Percentiles rank a stretch among this genome's conserved stretches.
These are phyloP conservation scores for Entomobrya proxima DNA, from an alignment of 2,888 invertebrate species.

Conservation along the genomic window DNA sequence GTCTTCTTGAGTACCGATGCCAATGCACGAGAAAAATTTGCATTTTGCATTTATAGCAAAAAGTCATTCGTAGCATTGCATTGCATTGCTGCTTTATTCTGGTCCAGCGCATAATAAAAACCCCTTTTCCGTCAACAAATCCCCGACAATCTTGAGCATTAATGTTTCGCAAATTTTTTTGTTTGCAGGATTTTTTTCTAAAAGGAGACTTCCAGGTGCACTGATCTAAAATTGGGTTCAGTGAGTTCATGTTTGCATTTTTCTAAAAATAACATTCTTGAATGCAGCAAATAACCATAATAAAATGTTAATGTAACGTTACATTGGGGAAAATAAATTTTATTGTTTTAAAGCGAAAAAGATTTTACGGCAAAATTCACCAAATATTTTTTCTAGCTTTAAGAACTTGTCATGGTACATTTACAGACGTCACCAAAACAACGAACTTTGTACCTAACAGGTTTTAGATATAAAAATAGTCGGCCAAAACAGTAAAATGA, in stretches of 20 bases:
- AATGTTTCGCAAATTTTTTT: neutral
- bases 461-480: constrained; percentile 19
- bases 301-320: too few relatives aligned
- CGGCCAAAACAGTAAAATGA: neutral
- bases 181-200: neutral
- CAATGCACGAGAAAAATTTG: neutral
- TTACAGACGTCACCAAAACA: neutral
- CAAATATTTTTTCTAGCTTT: neutral
- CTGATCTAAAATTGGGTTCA: neutral
- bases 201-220: neutral
- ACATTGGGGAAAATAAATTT: too few relatives aligned
- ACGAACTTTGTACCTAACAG: constrained; percentile 24
- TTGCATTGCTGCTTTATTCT: too few relatives aligned
- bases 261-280: neutral
- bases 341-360: too few relatives aligned
- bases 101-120: neutral
- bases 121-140: constrained; percentile 4
- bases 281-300: too few relatives aligned
- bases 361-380: too few relatives aligned
- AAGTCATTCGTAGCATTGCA: neutral
- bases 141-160: too few relatives aligned
- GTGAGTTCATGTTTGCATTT: neutral
- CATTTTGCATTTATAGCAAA: constrained; percentile 5
- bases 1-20: neutral
- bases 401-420: neutral